Evolutionary conservation across 2,797 vertebrate species (phyloP), one percentile per base, ranked within the genome.

Genomic region (Balearica regulorum): DNA sequence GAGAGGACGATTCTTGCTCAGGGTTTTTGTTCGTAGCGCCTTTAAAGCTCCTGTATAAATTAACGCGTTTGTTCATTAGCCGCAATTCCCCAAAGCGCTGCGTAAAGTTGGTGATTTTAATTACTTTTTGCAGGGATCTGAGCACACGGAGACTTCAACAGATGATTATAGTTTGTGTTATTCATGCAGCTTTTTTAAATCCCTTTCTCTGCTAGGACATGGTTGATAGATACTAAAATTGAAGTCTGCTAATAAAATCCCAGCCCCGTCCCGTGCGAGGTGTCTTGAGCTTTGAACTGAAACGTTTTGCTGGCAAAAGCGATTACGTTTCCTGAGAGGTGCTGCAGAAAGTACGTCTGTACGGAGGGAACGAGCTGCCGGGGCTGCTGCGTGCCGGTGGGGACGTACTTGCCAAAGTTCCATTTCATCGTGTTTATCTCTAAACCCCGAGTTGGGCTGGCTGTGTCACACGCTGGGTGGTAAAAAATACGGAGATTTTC

Each of bases 51-150:
- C 54, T 11, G 7, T 79, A 35, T 69, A 93, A 96, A 93, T 95
- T 58, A 94, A 85, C 0, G 6, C 1, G 3, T 31, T 89, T 6
- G 6, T 89, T 96, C 79, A 64, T 90, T 92, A 96, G 87, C 83
- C 44, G 41, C 82, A 93, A 57, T 87, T 95, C 89, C 96, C 97
- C 55, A 46, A 81, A 97, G 97, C 33, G 28, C 84, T 0, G 0
- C 53, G 82, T 60, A 61, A 97, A 97, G 94, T 92, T 96, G 81
- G 93, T 60, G 90, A 81, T 79, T 97, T 93, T 97, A 97, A 97
- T 97, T 96, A 97, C 96, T 96, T 96, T 91, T 92, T 83, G 69
- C 72, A 60, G 79, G 72, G 92, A 86, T 78, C 19, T 7, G 89
- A 91, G 87, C 89, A 76, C 25, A 13, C 19, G 19, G 82, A 86